Evolutionary conservation across 2,113 vertebrate genomes (phyloP), one percentile per base, ranked within the genome.

Genomic region (Psettodes erumei): DNA sequence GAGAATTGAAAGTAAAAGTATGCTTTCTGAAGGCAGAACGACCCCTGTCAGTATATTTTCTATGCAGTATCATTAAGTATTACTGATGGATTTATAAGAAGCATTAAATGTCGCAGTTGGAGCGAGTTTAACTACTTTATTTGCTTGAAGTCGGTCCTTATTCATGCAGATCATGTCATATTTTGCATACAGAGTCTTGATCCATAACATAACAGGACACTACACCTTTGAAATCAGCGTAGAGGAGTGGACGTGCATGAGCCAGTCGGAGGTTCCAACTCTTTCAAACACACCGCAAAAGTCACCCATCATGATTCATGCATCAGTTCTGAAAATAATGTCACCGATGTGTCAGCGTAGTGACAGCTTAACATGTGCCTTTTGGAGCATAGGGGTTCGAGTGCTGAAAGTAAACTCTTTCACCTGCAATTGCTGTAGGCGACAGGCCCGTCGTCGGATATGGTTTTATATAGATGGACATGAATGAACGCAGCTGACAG

Each of bases 401-500:
- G 71, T 56, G 69, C 54, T 62, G 55, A 76, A 67, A 78, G 79
- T 23, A 62, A 74, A 66, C 45, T 69, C 54, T 45, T 62, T 69
- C 76, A 75, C 64, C 48, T 72, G 1, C 72, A 72, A 85, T 67
- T 68, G 77, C 83, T 89, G 63, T 67, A 47, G 85, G 87, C 65
- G 79, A 83, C 71, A 85, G 59, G 71, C 67, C 38, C 80, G 77
- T 82, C 63, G 69, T 87, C 71, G 66, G 37, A 63, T 64, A 71
- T 8, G 0, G 62, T 88, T 88, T 90, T 42, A 61, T 71, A 64
- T 40, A 16, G 59, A 62, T 43, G 54, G n/a, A 21, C 79, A 76
- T 50, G 83, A 76, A 77, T 47, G 71, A 89, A 50, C 66, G 5
- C 12, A 33, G 75, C 48, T 48, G 67, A 91, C 88, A 86, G 83